phyloP scores from a whole-genome alignment of 2,888 invertebrate species.

The Hyles lineata region DNA sequence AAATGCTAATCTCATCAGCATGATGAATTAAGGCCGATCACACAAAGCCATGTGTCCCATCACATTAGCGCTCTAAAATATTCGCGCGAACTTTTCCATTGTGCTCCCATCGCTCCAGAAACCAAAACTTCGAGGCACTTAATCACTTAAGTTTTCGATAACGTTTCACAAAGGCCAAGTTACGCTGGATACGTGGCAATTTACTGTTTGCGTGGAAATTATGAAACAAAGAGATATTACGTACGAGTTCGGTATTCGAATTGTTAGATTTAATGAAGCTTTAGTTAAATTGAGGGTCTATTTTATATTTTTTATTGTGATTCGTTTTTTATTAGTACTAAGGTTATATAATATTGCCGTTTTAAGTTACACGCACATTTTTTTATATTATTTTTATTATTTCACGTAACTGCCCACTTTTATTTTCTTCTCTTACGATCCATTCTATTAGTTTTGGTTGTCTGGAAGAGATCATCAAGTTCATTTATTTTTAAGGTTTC shows the following conservation, averaged over 20 bases:
- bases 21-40: not conserved
- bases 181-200: conserved; percentile 40
- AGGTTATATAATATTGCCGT: no score
- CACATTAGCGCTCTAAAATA: conserved; percentile 67
- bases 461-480: no score
- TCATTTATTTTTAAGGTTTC: no score
- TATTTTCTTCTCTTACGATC: no score
- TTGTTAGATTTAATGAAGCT: not conserved
- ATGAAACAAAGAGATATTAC: conserved; percentile 20
- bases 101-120: conserved; percentile 48
- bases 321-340: no score
- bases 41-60: conserved; percentile 35
- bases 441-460: no score
- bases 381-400: no score
- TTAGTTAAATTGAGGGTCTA: not conserved
- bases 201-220: conserved; percentile 35
- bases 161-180: conserved; percentile 52
- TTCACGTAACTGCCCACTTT: no score
- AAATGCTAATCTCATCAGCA: not conserved
- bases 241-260: not conserved
- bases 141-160: conserved; percentile 77
- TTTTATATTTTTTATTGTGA: not conserved
- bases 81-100: conserved; percentile 66
- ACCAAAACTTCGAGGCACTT: conserved; percentile 63
- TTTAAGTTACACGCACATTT: no score